Conservation (phyloP, 2,797 vertebrate genomes). For the Eulemur coronatus region DNA sequence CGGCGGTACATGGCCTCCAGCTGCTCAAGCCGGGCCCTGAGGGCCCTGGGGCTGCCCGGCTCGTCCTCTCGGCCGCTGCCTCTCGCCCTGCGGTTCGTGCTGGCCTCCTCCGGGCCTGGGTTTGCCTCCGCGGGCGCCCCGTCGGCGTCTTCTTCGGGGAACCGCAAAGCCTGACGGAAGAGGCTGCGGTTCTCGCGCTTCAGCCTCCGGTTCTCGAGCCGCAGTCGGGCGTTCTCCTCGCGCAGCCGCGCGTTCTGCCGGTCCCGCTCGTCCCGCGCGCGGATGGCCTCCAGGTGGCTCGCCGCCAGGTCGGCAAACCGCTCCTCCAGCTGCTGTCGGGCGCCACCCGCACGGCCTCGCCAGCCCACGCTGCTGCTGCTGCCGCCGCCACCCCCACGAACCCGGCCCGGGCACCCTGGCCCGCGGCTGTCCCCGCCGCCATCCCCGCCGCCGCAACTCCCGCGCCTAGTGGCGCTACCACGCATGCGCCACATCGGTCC, state of each 20-base stretch:
- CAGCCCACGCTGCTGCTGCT: constrained; percentile 80
- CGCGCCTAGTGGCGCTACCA: constrained; percentile 63
- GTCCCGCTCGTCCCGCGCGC: constrained; percentile 91
- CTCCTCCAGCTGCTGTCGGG: constrained; percentile 86
- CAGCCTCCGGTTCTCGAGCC: constrained; percentile 80
- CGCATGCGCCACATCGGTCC: constrained; percentile 83
- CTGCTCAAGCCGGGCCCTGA: constrained; percentile 69
- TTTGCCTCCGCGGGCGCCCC: background rate
- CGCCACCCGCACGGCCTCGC: constrained; percentile 79
- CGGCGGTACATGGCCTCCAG: constrained; percentile 82
- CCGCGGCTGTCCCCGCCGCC: background rate
- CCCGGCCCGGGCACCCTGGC: constrained; percentile 48
- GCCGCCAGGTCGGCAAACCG: constrained; percentile 89
- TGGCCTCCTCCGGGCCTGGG: background rate
- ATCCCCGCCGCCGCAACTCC: constrained; percentile 23
- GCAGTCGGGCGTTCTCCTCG: constrained; percentile 87
- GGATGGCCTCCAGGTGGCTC: constrained; percentile 89
- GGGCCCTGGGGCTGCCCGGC: constrained; percentile 64
- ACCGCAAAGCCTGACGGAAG: constrained; percentile 78
- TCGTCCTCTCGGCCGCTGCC: background rate
- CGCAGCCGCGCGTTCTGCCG: constrained; percentile 86
- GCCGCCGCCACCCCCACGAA: constrained; percentile 83
- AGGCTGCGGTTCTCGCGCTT: constrained; percentile 83
- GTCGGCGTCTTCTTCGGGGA: constrained; percentile 37
- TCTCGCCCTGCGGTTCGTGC: background rate